Base-by-base conservation (phyloP, 2,797 vertebrate genomes). In the Parauchenoglanis punctatus region DNA sequence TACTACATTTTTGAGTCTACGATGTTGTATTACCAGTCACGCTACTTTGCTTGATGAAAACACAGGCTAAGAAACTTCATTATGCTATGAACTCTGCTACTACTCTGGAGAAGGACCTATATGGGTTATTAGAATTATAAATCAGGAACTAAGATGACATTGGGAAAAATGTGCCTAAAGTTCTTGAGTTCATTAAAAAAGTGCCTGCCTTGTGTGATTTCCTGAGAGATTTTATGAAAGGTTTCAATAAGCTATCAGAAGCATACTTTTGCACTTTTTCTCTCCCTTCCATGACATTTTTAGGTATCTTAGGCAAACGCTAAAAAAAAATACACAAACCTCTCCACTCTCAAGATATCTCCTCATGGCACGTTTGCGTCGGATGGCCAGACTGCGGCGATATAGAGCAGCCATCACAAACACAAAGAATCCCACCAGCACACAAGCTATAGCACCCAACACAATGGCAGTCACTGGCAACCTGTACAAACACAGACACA, bases 311-410 rank as follows among this genome's bases (percentile, higher is more conserved):
- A 7, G 77, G 11, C 54, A 59, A 58, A 20, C 4, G 4, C 8
- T 61, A 44, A 54, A 25, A 49, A 40, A 40, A 81, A 17, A 54
- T 61, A 89, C 68, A 88, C 87, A 81, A 85, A 98, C 98, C 96
- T 97, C 97, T 68, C 96, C 97, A 8, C 96, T 95, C 92, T 97
- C 97, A 95, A 99, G 95, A 93, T 99, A 99, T 92, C 98, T 96
- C 90, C 98, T 96, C 97, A 98, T 97, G 0, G 97, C 97, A 85
- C 98, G 94, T 91, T 99, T 99, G 88, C 96, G 97, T 78, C 96
- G 97, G 89, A 99, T 99, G 90, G 96, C 95, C 8, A 97, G 94
- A 31, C 97, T 95, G 31, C 98, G 93, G 90, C 96, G 97, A 90
- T 98, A 99, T 54, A 99, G 94, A 87, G 98, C 91, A 12, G 89